Evolutionary conservation across 2,113 vertebrate species (phyloP), one percentile per base, ranked within the genome.

Genomic region (Pimephales promelas): DNA sequence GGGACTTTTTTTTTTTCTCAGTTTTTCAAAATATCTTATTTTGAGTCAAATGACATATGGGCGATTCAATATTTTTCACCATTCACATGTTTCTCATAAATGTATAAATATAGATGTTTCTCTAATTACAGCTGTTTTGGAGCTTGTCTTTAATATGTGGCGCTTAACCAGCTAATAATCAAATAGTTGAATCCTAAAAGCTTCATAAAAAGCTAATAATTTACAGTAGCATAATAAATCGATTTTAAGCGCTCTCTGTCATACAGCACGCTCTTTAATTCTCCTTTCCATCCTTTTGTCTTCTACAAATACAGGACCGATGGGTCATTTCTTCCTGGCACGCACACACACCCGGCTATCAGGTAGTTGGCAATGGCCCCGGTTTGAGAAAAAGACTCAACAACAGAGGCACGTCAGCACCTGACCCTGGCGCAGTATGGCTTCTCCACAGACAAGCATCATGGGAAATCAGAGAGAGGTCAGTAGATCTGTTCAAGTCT

Each of bases 381-480:
- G 93, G 93, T 92, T 94, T 94, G 57, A 3, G 76, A 61, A 78
- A 70, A 87, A 94, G 92, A 95, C 93, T 95, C 94, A 96, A 95
- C 94, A 96, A 95, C 94, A 89, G 93, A 88, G 92, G 94, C 92
- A 94, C 93, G 94, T 94, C 94, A 95, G 61, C 40, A 71, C 16
- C 49, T 95, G 93, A 93, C 90, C 93, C 93, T 94, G 92, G 88
- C 85, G 91, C 92, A 92, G 94, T 88, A 93, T 89, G 86, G 16
- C 88, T 89, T 93, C 91, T 92, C 92, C 91, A 92, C 92, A 94
- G 94, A 84, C 59, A 79, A 66, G 64, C 66, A 70, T 79, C 31
- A 82, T 61, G 84, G 91, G 91, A 90, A 91, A 90, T 89, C 9
- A 79, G 52, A 43, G 28, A 54, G 62, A 70, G 74, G 75, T 70